Evolutionary conservation across 1,140 invertebrate genomes (phyloP), one percentile per base, ranked within the genome.

Genomic region (Linepithema humile): DNA sequence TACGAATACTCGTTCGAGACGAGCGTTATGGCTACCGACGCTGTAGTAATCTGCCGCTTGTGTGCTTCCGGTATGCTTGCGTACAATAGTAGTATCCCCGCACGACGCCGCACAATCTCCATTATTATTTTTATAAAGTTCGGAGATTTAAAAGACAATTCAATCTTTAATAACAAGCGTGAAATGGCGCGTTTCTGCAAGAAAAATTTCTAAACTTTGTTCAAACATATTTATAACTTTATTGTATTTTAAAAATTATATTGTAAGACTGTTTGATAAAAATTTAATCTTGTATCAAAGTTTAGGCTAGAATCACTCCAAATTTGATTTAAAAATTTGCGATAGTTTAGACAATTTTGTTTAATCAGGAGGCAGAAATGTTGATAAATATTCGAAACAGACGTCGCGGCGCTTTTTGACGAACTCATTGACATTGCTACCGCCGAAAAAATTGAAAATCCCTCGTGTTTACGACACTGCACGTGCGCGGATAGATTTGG

Each of bases 401-500:
- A 57, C 26, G 15, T 2, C 50, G 43, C 72, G 15, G 6, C 48
- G 59, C 29, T 45, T 53, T 35, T 80, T 53, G 75, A 69, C 35
- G 23, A 80, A 10, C n/a, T 23, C 48, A 69, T 55, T 69, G 75
- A 80, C 75, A 38, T 20, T 23, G 6, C 48, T 15, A 70, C 43
- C 40, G 23, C 20, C 35, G 53, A 75, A 50, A 62, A 60, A 29
- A 72, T 55, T 26, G 73, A 29, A 40, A 75, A 50, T 15, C 20
- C 26, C 7, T 23, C 55, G 43, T 85, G 64, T 40, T 80, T 80
- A 80, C 29, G 23, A 40, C 20, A 53, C 4, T 45, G 75, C 60
- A 70, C 75, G 65, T 73, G 85, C 48, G 29, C n/a, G 48, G 29
- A 69, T 55, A 69, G 57, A 64, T 57, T 65, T 50, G 82, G 32